Evolutionary conservation across 1,140 invertebrate genomes (phyloP).

Genomic region (Anadara kagoshimensis): DNA sequence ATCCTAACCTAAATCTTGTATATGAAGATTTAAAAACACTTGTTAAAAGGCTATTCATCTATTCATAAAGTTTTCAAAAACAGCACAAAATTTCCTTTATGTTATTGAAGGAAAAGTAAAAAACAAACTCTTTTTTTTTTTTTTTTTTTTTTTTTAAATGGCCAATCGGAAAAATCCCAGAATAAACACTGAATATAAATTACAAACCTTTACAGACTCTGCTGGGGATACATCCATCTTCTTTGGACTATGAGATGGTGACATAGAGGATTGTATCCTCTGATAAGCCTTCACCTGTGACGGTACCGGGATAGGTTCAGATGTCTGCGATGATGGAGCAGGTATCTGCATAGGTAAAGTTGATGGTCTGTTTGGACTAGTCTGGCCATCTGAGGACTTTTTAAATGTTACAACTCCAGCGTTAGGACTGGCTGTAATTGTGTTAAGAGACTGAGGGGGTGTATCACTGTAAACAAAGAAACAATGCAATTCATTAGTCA

Average conservation of each 20-base stretch:
- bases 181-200: too few species aligned
- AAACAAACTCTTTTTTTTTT: constrained; percentile 3
- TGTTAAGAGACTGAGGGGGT: constrained; percentile 22
- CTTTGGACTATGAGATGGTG: constrained; percentile 44
- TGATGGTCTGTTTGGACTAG: constrained; percentile 59
- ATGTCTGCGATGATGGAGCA: constrained; percentile 37
- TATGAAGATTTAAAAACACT: too few species aligned
- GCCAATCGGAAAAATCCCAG: too few species aligned
- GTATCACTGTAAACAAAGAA: constrained; percentile 28
- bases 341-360: constrained; percentile 53
- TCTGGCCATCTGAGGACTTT: constrained; percentile 34
- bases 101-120: constrained; percentile 15
- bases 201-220: constrained; percentile 18
- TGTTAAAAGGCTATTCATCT: too few species aligned
- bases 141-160: too few species aligned
- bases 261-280: constrained; percentile 69
- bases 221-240: constrained; percentile 41
- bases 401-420: constrained; percentile 44
- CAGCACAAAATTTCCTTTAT: background rate
- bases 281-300: constrained; percentile 79
- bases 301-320: constrained; percentile 85
- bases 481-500: too few species aligned
- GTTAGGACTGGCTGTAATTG: constrained; percentile 40
- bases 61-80: too few species aligned
- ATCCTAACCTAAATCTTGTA: too few species aligned